phyloP scores from a whole-genome alignment of 2,113 vertebrate genomes.

The Amblyornis subalaris region DNA sequence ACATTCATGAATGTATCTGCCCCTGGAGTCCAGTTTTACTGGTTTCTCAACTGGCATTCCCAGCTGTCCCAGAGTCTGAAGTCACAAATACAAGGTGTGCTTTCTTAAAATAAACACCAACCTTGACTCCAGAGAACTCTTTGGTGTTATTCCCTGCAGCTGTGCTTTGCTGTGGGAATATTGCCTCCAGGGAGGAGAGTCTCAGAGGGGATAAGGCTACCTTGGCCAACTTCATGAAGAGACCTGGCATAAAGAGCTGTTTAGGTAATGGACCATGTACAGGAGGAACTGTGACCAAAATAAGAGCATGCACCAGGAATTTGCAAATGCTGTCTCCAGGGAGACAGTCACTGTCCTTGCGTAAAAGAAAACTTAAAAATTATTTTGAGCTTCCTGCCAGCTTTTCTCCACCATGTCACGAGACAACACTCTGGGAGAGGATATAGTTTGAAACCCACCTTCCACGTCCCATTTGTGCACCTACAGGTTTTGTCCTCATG shows the following conservation, averaged over 20 bases:
- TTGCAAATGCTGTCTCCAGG: not conserved
- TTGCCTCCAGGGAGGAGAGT: not conserved
- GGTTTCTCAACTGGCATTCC: not conserved
- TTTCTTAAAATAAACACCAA: not conserved
- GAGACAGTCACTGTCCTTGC: not conserved
- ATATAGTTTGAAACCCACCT: not conserved
- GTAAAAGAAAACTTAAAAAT: not conserved
- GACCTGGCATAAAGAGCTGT: not conserved
- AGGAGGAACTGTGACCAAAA: not conserved
- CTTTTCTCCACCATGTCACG: not conserved
- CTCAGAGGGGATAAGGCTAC: not conserved
- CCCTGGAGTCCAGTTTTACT: not conserved
- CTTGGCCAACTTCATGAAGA: not conserved
- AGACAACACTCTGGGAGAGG: not conserved
- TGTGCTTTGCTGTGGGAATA: not conserved
- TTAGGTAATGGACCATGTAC: not conserved
- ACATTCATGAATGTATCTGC: not conserved
- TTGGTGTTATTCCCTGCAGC: not conserved
- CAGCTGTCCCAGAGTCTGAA: not conserved
- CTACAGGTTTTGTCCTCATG: not conserved
- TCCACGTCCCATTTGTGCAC: not conserved
- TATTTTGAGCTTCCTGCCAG: not conserved
- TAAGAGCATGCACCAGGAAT: not conserved
- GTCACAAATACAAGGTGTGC: not conserved
- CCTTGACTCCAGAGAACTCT: not conserved